Evolutionary conservation across 2,888 invertebrate species (phyloP).

Genomic region (Labia minor): DNA sequence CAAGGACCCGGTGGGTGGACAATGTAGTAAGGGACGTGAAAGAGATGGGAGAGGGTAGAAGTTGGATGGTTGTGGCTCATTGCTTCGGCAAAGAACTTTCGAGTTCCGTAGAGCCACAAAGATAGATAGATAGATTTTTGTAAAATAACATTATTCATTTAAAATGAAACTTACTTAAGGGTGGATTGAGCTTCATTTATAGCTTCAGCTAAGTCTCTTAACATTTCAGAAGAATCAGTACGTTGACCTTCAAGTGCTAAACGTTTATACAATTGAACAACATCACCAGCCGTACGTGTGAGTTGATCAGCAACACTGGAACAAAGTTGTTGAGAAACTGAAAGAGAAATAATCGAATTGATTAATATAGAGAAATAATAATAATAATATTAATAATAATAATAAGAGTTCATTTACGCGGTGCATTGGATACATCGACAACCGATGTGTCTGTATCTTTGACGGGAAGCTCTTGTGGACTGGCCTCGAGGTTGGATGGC

Average conservation of each 20-base stretch:
- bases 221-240: conserved; percentile 27
- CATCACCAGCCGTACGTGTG: conserved; percentile 56
- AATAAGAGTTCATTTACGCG: conserved; percentile 38
- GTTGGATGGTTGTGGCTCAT: too few species aligned
- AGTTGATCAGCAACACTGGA: conserved; percentile 50
- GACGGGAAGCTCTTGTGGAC: conserved; percentile 37
- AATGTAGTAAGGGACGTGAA: too few species aligned
- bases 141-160: too few species aligned
- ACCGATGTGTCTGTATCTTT: conserved; percentile 36
- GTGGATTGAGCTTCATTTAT: conserved; percentile 38
- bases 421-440: conserved; percentile 40
- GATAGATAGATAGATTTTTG: background rate
- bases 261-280: conserved; percentile 57
- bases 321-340: conserved; percentile 52
- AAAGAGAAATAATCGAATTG: conserved; percentile 24
- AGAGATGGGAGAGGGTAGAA: too few species aligned
- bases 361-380: background rate
- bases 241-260: conserved; percentile 47
- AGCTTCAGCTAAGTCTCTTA: conserved; percentile 33
- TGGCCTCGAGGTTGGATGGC: conserved; percentile 33
- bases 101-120: too few species aligned
- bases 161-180: conserved; percentile 27
- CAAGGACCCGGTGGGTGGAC: too few species aligned
- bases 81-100: too few species aligned
- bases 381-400: conserved; percentile 17